phyloP scores from a whole-genome alignment of 2,113 vertebrate species.

The Trematomus loennbergii region DNA sequence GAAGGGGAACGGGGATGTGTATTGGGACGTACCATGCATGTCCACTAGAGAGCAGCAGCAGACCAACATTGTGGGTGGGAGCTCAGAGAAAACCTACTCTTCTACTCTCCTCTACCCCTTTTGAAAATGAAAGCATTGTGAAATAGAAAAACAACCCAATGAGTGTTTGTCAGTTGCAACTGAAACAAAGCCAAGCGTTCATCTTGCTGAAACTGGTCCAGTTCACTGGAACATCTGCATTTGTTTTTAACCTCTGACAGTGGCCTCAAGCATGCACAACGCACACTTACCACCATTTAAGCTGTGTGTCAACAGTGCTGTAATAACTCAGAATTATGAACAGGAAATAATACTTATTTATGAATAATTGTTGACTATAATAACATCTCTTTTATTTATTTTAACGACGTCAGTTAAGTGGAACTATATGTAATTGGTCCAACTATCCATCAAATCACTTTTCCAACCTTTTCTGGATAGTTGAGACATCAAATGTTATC shows the following conservation, averaged over 20 bases:
- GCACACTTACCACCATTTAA: not conserved
- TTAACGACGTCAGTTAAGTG: not conserved
- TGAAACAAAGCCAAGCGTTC: not conserved
- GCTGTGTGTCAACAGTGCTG: not conserved
- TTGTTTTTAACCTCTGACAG: not conserved
- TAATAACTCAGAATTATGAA: not conserved
- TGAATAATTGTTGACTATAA: not conserved
- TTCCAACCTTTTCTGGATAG: not conserved
- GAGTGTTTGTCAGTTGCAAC: conserved; percentile 4
- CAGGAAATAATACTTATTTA: not conserved
- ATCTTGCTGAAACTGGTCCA: not conserved
- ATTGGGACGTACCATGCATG: not conserved
- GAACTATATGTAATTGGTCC: not conserved
- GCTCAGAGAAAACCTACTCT: too few relatives aligned
- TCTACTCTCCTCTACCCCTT: not conserved
- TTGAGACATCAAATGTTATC: not conserved
- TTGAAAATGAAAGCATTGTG: conserved; percentile 19
- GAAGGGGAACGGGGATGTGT: not conserved
- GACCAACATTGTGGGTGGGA: too few relatives aligned
- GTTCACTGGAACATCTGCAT: conserved; percentile 13
- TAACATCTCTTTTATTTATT: not conserved
- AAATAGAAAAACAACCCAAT: not conserved
- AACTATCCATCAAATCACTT: not conserved
- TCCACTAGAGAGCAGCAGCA: conserved; percentile 54
- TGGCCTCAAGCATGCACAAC: not conserved